phyloP scores from a whole-genome alignment of 2,888 invertebrate genomes.

The Gortyna flavago region DNA sequence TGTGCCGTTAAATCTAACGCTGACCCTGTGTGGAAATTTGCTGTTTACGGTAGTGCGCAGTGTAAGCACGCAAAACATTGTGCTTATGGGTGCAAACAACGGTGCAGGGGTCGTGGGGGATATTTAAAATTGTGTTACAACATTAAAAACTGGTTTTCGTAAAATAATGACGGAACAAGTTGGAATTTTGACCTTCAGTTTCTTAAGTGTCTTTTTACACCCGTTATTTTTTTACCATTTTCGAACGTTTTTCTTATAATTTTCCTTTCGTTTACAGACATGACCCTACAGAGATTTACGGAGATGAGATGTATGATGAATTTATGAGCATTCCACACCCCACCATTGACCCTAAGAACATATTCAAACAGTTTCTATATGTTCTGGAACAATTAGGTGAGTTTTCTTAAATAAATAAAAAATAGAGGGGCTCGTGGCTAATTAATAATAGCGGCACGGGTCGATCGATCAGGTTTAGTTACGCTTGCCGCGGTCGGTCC shows the following conservation, averaged over 20 bases:
- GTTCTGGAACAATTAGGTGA: slow-evolving; percentile 92
- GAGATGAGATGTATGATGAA: slow-evolving; percentile 93
- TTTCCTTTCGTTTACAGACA: slow-evolving; percentile 75
- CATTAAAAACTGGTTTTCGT: too few relatives aligned
- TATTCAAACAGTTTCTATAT: slow-evolving; percentile 92
- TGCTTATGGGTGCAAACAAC: too few relatives aligned
- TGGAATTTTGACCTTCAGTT: too few relatives aligned
- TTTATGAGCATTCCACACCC: slow-evolving; percentile 95
- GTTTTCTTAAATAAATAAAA: slow-evolving; percentile 35
- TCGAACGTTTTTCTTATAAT: background rate
- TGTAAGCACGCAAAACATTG: too few relatives aligned
- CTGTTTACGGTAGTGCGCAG: too few relatives aligned
- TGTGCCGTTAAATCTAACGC: too few relatives aligned
- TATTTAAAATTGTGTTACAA: too few relatives aligned
- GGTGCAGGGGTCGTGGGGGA: too few relatives aligned
- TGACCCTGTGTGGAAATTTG: too few relatives aligned
- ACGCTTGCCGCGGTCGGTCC: background rate
- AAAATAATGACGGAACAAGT: too few relatives aligned
- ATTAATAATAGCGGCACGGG: background rate
- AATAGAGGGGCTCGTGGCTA: too few relatives aligned
- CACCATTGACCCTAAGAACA: slow-evolving; percentile 92
- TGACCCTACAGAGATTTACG: slow-evolving; percentile 90
- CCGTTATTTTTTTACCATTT: background rate
- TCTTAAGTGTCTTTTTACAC: too few relatives aligned
- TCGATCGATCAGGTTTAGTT: background rate